Percentiles rank a stretch among this genome's conserved stretches.
phyloP scores from a whole-genome alignment of 2,113 vertebrate species.

The Romanogobio albipinnatus region DNA sequence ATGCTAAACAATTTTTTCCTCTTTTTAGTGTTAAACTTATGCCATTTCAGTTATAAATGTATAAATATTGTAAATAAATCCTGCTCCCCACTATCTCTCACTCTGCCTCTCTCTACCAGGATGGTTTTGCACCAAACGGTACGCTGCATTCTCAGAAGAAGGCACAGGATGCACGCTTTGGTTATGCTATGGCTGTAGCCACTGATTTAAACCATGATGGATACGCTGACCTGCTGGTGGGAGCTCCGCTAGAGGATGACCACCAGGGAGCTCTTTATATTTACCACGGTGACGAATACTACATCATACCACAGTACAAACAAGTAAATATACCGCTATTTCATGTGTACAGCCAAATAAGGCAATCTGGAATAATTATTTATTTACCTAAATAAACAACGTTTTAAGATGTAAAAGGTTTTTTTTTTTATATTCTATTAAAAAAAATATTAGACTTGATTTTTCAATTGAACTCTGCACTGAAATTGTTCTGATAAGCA shows the following conservation, averaged over 20 bases:
- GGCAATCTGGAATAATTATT: not conserved
- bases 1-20: not conserved
- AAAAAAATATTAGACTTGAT: too few relatives aligned
- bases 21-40: not conserved
- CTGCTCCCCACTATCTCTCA: too few relatives aligned
- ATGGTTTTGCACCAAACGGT: conserved; percentile 78
- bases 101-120: conserved; percentile 61
- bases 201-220: conserved; percentile 91
- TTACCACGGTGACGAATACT: conserved; percentile 80
- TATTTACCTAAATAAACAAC: too few relatives aligned
- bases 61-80: too few relatives aligned
- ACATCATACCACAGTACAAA: conserved; percentile 76
- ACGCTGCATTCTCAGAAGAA: conserved; percentile 78
- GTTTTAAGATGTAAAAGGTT: too few relatives aligned
- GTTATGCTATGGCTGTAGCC: conserved; percentile 82
- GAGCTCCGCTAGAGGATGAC: conserved; percentile 90
- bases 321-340: conserved; percentile 74
- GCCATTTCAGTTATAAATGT: not conserved
- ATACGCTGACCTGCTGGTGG: conserved; percentile 83
- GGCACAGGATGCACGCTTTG: conserved; percentile 88
- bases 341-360: not conserved
- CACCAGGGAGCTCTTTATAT: conserved; percentile 90
- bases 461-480: too few relatives aligned
- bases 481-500: too few relatives aligned
- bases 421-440: too few relatives aligned